phyloP scores from a whole-genome alignment of 2,797 vertebrate genomes.

The Coreius guichenoti region DNA sequence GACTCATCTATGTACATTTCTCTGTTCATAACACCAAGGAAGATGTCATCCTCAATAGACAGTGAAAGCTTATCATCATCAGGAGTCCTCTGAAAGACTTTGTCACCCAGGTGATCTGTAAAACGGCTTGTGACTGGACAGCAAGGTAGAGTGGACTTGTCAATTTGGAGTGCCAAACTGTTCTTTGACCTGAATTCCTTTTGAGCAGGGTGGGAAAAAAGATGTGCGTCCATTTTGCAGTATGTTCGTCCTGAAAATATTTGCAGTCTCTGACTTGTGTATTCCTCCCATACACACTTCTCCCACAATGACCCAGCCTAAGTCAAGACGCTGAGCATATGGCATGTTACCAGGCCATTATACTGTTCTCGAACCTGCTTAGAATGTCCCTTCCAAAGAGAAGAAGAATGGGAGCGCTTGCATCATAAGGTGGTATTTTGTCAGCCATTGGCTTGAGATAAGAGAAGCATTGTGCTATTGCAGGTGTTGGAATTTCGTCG shows the following conservation, averaged over 20 bases:
- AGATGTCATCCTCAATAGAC: background rate
- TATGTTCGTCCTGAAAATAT: background rate
- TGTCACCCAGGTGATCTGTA: too few relatives aligned
- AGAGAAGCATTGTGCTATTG: background rate
- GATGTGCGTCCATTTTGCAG: background rate
- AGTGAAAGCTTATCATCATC: too few relatives aligned
- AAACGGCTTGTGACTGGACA: too few relatives aligned
- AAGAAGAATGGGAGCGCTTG: background rate
- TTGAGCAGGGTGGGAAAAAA: background rate
- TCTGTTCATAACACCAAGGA: background rate
- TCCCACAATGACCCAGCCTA: slow-evolving; percentile 17
- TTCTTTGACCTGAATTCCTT: background rate
- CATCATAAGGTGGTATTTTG: background rate
- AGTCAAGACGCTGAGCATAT: background rate
- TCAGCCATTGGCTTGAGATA: background rate
- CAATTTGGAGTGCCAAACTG: background rate
- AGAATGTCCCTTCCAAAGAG: background rate
- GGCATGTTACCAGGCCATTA: background rate
- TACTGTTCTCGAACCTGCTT: background rate
- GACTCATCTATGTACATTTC: background rate
- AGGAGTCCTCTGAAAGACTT: too few relatives aligned
- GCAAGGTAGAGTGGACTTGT: background rate
- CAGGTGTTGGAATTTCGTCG: background rate
- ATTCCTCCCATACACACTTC: background rate
- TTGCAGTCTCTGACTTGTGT: background rate